Base-by-base conservation (phyloP, 2,888 invertebrate species). In the Phortica magna region DNA sequence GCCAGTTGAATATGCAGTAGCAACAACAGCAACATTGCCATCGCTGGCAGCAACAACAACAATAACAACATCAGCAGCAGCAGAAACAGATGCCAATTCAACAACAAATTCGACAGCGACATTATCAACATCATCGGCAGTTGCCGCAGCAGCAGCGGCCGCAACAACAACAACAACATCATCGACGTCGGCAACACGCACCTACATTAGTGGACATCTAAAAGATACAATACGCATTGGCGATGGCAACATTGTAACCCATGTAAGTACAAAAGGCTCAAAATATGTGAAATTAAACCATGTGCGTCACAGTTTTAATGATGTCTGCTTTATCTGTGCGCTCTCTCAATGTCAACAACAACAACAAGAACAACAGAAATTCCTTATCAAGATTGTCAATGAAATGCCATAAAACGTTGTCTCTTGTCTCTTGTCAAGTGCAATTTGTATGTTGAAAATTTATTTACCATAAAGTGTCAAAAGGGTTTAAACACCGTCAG, bases 241-340 rank as follows among this genome's bases (percentile, higher is more conserved):
- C 3, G 91, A 91, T 84, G 91, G 91, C 78, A 92, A 89, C 80
- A 84, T 90, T 67, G 87, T 91, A 70, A 84, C 84, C 4, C 84
- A 89, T 81, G 91, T 92, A 88, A 90, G 90, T 84, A 67, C 17
- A 41, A n/a, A 9, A 61, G 17, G 3, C 22, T 61, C 4, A 9
- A 68, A 43, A 68, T 48, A 48, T 1, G 48, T 48, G 3, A 14
- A 48, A 31, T 31, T 31, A 31, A 31, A 4, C 31, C 31, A 31
- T 31, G 31, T 31, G 3, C 31, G 5, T 31, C 31, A 4, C 31
- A 31, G 1, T 4, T 31, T 31, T 31, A 31, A 31, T 31, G 31
- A 31, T 31, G n/a, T n/a, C n/a, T n/a, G n/a, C n/a, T n/a, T n/a
- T n/a, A n/a, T n/a, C n/a, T n/a, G n/a, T n/a, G n/a, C n/a, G n/a